Conservation (phyloP, 1,140 invertebrate species). For the fruit fly (Drosophila melanogaster) region Release_6_plus_ISO1_MT NC_004354.4:8565501-8566000, state of each 20-base stretch:
- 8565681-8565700: conserved; percentile 41
- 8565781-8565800: conserved; percentile 14
- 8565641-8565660: conserved; percentile 36
- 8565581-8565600: conserved; percentile 26
- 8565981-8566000: conserved; percentile 19
- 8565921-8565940: conserved; percentile 62
- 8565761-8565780: conserved; percentile 5
- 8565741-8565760: conserved; percentile 37
- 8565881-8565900: conserved; percentile 35
- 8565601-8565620: conserved; percentile 23
- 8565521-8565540: conserved; percentile 69
- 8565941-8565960: conserved; percentile 48
- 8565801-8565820: conserved; percentile 37
- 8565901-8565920: conserved; percentile 62
- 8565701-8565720: conserved; percentile 36
- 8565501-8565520: conserved; percentile 58
- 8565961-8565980: conserved; percentile 29
- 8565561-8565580: conserved; percentile 67
- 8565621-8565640: conserved; percentile 25
- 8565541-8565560: conserved; percentile 66
- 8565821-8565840: conserved; percentile 78
- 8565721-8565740: conserved; percentile 20
- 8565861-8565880: conserved; percentile 83
- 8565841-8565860: conserved; percentile 82
- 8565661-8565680: conserved; percentile 31